These are phyloP conservation scores for Osmoderma eremita DNA, from an alignment of 2,888 invertebrate genomes.

Conservation along the genomic window DNA sequence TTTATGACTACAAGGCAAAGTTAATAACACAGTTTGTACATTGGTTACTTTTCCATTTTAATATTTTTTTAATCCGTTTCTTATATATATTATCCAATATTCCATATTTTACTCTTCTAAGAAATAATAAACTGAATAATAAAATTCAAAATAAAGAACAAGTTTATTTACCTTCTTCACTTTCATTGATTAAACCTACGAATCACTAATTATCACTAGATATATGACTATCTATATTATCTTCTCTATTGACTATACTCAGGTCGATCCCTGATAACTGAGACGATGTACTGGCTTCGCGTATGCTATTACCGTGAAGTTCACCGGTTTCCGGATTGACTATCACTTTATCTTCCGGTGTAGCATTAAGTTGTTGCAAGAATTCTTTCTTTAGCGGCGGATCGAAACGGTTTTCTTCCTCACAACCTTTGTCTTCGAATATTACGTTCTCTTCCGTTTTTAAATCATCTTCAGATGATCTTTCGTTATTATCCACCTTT, in stretches of 20 bases:
- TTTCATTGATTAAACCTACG: conserved; percentile 28
- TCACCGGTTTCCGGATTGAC: conserved; percentile 62
- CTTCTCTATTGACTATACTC: conserved; percentile 45
- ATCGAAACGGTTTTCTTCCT: conserved; percentile 51
- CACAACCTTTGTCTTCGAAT: conserved; percentile 54
- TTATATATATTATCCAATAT: conserved; percentile 17
- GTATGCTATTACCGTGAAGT: conserved; percentile 50
- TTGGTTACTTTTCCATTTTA: conserved; percentile 42
- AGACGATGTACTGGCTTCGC: conserved; percentile 50
- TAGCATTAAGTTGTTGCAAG: conserved; percentile 58
- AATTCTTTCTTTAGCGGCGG: conserved; percentile 52
- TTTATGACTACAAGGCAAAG: conserved; percentile 55
- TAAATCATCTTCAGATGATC: conserved; percentile 47
- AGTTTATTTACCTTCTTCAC: not conserved
- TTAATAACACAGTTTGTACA: conserved; percentile 51
- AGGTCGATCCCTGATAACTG: conserved; percentile 39
- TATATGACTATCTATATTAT: conserved; percentile 55
- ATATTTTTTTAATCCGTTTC: conserved; percentile 11
- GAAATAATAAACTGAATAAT: conserved; percentile 21
- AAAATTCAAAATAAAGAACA: conserved; percentile 22
- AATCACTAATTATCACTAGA: conserved; percentile 58
- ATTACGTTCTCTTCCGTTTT: conserved; percentile 49
- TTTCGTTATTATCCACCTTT: conserved; percentile 60
- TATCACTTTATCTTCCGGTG: conserved; percentile 61
- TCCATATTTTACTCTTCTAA: conserved; percentile 20